Base-by-base conservation (phyloP, 1,140 invertebrate genomes). In the Aleiodes sp. region DNA sequence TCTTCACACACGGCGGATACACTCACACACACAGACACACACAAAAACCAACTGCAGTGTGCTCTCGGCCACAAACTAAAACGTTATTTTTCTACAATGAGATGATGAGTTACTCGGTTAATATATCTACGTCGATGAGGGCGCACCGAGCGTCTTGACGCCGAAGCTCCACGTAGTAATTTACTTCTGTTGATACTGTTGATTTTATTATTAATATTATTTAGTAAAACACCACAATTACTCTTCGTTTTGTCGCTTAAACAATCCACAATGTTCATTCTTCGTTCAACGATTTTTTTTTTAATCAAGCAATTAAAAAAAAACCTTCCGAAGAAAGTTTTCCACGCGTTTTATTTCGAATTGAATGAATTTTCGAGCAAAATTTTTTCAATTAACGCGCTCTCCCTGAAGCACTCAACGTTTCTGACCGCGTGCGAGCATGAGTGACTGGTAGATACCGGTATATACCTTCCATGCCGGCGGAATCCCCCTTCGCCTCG, bases 381-480 rank as follows among this genome's bases (percentile, higher is more conserved):
- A 1, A 10, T 35, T 61, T 61, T 19, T 35, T 29, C 59, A 29
- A 35, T 16, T 12, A 61, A 31, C 33, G 31, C 33, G n/a, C n/a
- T n/a, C n/a, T n/a, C n/a, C n/a, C n/a, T n/a, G n/a, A n/a, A n/a
- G n/a, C n/a, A n/a, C n/a, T n/a, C 61, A 31, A 41, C 28, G 35
- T 65, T 56, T 65, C 41, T 65, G 43, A 65, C 43, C 43, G 63
- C 28, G 43, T 52, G 63, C n/a, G 7, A 6, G 33, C 28, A 14
- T 26, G 39, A 26, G 28, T 9, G 21, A 64, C 28, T 31, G 46
- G 43, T 26, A 52, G 16, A 41, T 52, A 65, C 63, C 63, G 63
- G 63, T 56, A 65, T 21, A 56, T 29, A 29, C 24, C 37, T 43
- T 52, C 29, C 14, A 33, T 16, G 35, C 63, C 63, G 31, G 43